Evolutionary conservation across 2,888 invertebrate species (phyloP), one percentile per base, ranked within the genome.

Genomic region (Platynereis dumerilii): DNA sequence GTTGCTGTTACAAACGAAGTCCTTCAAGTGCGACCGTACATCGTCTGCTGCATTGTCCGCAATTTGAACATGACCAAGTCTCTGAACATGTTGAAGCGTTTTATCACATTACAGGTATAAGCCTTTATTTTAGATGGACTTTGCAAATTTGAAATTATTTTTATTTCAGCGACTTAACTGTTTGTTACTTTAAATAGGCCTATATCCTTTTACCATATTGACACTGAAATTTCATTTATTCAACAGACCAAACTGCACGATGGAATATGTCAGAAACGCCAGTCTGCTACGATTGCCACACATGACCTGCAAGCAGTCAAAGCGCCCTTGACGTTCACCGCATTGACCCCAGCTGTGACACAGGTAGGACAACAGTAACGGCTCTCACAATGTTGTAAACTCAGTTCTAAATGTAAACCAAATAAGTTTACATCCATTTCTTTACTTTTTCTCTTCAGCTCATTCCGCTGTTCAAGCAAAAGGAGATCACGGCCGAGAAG

Each of bases 221-320:
- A 34, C 34, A 34, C 34, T n/a, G 12, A 34, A 7, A 12, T 24
- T 57, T 57, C 7, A 17, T 5, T 5, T 34, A 7, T 57, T 34
- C 53, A 58, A 45, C 75, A 93, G 86, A 92, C 91, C 0, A 91
- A 89, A 79, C 83, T 86, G 3, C 85, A 86, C 74, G 82, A 83
- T 57, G 88, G 88, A 0, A 85, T 92, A 12, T 93, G 93, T 80
- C 90, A 91, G 61, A 92, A 92, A 78, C 86, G 93, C 72, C 91
- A 90, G 75, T 84, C 87, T 0, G 91, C 92, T 0, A 92, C 93
- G 0, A 91, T 93, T 66, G 93, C 93, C 2, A 93, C 93, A 0
- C 94, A 94, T 82, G 93, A 93, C 80, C 83, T 91, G 69, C 86
- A 84, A 48, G 88, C 89, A 75, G 85, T 93, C 67, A 84, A 87